phyloP scores from a whole-genome alignment of 2,113 vertebrate genomes.

The Polypterus bichir region DNA sequence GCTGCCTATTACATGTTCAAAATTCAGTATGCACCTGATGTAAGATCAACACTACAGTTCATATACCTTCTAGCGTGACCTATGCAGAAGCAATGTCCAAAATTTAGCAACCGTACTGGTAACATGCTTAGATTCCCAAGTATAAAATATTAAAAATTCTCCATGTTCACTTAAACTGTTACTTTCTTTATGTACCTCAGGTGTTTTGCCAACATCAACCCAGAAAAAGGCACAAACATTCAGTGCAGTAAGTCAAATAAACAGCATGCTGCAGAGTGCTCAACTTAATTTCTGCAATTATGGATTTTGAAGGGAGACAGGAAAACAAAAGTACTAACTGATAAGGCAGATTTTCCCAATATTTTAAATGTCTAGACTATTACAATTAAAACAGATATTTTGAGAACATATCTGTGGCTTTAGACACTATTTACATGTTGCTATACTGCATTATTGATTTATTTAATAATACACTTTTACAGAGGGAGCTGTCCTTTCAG shows the following conservation, averaged over 20 bases:
- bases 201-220: not conserved
- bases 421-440: not conserved
- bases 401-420: not conserved
- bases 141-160: too few species aligned
- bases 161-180: too few species aligned
- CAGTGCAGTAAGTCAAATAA: not conserved
- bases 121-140: too few species aligned
- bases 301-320: not conserved
- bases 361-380: not conserved
- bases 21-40: slow-evolving; percentile 15
- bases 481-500: too few species aligned
- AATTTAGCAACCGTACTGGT: too few species aligned
- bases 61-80: slow-evolving; percentile 19
- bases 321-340: not conserved
- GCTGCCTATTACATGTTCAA: slow-evolving; percentile 18
- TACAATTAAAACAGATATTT: not conserved
- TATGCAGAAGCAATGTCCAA: too few species aligned
- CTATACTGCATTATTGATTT: not conserved
- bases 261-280: not conserved
- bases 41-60: slow-evolving; percentile 20
- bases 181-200: not conserved
- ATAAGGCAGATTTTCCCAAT: not conserved
- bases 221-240: not conserved
- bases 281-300: not conserved
- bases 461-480: not conserved